Evolutionary conservation across 2,888 invertebrate species (phyloP).

Genomic region (Oxyscelio sp.): DNA sequence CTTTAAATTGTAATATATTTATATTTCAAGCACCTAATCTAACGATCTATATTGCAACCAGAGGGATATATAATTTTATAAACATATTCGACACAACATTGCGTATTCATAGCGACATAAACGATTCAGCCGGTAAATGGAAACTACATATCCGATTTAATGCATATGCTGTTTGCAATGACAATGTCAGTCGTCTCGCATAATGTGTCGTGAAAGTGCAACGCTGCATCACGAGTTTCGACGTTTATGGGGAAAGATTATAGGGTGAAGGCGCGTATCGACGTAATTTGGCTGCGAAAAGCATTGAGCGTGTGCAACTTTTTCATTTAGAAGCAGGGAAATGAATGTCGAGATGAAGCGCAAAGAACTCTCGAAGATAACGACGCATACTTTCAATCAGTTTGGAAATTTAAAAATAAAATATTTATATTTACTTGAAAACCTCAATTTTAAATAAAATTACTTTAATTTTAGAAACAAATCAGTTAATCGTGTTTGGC

Average conservation of each 20-base stretch:
- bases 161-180: conserved; percentile 62
- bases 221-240: conserved; percentile 59
- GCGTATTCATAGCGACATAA: conserved; percentile 71
- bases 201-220: conserved; percentile 68
- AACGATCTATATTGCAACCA: too few relatives aligned
- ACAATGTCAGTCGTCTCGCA: conserved; percentile 66
- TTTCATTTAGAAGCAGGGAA: conserved; percentile 48
- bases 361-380: conserved; percentile 16
- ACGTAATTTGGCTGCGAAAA: conserved; percentile 34
- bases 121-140: conserved; percentile 73
- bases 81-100: conserved; percentile 62
- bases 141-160: conserved; percentile 74
- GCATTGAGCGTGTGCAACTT: conserved; percentile 44
- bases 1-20: too few relatives aligned
- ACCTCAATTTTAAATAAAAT: background rate
- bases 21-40: too few relatives aligned
- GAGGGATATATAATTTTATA: conserved; percentile 43
- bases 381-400: conserved; percentile 34
- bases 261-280: conserved; percentile 36
- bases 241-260: conserved; percentile 50
- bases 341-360: conserved; percentile 18
- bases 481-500: too few relatives aligned
- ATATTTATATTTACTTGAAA: background rate
- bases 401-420: conserved; percentile 39
- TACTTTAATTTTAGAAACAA: too few relatives aligned